Percentiles rank a stretch among this genome's conserved stretches.
Conservation (phyloP, 2,797 vertebrate genomes). For the Pelochelys cantorii region DNA sequence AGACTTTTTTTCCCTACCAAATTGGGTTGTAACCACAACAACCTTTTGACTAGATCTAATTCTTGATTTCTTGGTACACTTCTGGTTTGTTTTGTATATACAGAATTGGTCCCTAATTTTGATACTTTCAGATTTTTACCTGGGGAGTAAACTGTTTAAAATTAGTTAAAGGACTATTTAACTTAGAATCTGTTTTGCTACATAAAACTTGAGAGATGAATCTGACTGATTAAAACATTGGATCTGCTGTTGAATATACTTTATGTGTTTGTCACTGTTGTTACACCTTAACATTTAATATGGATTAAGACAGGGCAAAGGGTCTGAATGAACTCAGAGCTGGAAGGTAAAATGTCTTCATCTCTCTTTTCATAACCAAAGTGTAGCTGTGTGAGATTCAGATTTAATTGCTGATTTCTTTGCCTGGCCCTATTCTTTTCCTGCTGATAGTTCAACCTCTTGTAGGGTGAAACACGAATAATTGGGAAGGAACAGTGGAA, state of each 20-base stretch:
- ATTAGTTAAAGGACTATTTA: neutral
- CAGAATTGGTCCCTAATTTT: neutral
- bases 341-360: neutral
- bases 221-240: neutral
- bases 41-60: neutral
- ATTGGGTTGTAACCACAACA: neutral
- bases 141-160: neutral
- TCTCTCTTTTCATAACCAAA: neutral
- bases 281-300: neutral
- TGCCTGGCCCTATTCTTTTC: neutral
- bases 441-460: fast-evolving
- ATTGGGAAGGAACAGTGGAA: neutral
- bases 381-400: neutral
- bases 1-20: neutral
- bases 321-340: neutral
- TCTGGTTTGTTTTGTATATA: neutral
- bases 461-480: neutral
- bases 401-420: neutral
- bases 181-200: neutral
- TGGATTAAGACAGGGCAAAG: neutral
- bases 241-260: neutral
- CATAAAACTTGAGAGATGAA: constrained; percentile 4
- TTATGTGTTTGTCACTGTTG: fast-evolving
- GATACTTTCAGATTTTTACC: neutral
- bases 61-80: neutral